Conservation (phyloP, 2,888 invertebrate species). For the Odontomyia ornata region DNA sequence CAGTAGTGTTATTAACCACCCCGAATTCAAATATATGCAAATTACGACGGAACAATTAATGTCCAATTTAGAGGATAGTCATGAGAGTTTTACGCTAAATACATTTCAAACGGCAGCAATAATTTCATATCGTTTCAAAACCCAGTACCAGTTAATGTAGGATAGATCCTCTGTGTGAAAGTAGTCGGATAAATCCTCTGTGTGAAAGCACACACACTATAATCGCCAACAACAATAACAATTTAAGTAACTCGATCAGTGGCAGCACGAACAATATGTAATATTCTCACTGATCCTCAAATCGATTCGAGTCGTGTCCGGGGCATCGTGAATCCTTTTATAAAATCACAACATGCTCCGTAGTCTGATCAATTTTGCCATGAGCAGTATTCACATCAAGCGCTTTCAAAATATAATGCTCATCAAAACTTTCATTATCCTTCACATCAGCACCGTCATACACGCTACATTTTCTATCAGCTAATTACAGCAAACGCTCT, state of each 20-base stretch:
- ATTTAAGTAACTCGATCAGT: not conserved
- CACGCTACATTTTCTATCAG: no score
- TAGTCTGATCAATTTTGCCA: constrained; percentile 3
- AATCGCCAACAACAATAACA: constrained; percentile 27
- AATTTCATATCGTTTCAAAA: constrained; percentile 63
- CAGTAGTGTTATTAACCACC: no score
- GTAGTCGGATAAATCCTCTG: constrained; percentile 22
- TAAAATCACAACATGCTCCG: constrained; percentile 8
- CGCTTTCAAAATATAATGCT: not conserved
- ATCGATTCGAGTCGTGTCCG: constrained; percentile 20
- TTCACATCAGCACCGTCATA: not conserved
- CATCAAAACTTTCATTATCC: no score
- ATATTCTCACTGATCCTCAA: not conserved
- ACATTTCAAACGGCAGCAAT: constrained; percentile 53
- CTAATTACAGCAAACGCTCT: no score
- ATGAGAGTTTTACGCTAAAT: no score
- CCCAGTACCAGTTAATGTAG: constrained; percentile 58
- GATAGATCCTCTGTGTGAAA: no score
- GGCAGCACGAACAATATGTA: constrained; percentile 24
- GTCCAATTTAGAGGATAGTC: no score
- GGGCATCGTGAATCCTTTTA: constrained; percentile 32
- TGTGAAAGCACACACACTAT: no score
- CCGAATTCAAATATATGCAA: constrained; percentile 60
- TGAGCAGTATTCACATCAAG: not conserved
- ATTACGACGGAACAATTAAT: constrained; percentile 52